Evolutionary conservation across 2,888 invertebrate genomes (phyloP).

Genomic region (Drosophila greeni): DNA sequence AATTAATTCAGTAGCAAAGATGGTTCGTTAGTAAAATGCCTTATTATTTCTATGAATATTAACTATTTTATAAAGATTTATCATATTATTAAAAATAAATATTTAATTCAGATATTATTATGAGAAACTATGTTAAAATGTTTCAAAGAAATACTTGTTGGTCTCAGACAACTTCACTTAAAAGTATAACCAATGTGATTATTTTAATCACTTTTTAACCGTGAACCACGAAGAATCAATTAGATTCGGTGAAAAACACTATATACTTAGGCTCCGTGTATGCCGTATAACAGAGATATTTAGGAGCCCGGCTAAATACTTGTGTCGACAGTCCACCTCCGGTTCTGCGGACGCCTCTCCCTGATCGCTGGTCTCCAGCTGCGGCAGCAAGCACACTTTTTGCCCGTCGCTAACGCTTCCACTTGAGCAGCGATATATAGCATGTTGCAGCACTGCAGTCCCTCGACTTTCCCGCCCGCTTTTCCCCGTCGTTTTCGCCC

Average conservation of each 20-base stretch:
- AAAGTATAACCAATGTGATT: neutral
- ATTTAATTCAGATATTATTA: neutral
- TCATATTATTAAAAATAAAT: neutral
- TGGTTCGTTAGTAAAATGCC: too few relatives aligned
- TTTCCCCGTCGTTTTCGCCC: neutral
- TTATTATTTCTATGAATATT: neutral
- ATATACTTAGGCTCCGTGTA: neutral
- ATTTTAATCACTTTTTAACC: neutral
- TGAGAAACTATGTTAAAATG: neutral
- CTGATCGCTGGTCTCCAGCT: slow-evolving; percentile 33
- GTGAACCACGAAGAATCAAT: slow-evolving; percentile 1
- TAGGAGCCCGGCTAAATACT: slow-evolving; percentile 11
- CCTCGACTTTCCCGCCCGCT: neutral
- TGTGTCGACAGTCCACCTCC: slow-evolving; percentile 32
- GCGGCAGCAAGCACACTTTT: slow-evolving; percentile 26
- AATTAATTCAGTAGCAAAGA: too few relatives aligned
- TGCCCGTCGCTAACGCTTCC: slow-evolving; percentile 24
- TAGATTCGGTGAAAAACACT: neutral
- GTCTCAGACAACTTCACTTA: neutral
- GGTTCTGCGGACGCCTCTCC: slow-evolving; percentile 4
- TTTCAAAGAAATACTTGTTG: too few relatives aligned
- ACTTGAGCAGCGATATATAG: slow-evolving; percentile 22
- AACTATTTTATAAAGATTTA: neutral
- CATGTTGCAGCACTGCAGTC: slow-evolving; percentile 31
- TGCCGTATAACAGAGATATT: neutral